Percentiles rank a stretch among this genome's conserved stretches.
phyloP scores from a whole-genome alignment of 2,113 vertebrate species.

The Hucho hucho region DNA sequence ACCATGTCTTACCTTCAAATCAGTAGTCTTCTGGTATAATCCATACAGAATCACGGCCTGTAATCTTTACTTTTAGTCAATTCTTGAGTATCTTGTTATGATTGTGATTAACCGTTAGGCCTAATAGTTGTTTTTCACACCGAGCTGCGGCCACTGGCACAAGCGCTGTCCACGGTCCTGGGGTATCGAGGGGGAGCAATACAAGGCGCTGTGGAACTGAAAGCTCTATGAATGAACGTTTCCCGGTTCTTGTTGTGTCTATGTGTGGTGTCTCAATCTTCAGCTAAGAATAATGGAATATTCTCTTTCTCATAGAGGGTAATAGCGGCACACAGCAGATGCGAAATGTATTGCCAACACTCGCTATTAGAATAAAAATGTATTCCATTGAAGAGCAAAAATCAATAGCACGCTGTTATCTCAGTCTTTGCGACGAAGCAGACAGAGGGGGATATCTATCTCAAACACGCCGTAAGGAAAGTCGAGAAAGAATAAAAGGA shows the following conservation, averaged over 20 bases:
- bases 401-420: constrained; percentile 19
- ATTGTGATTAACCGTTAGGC: constrained; percentile 16
- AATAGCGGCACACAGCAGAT: constrained; percentile 19
- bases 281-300: constrained; percentile 22
- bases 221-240: neutral
- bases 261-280: constrained; percentile 4
- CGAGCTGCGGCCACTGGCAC: neutral
- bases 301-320: constrained; percentile 25
- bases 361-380: constrained; percentile 39
- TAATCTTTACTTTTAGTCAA: constrained; percentile 26
- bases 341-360: constrained; percentile 25
- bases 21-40: constrained; percentile 35
- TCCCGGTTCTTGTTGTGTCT: no score
- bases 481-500: neutral
- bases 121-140: constrained; percentile 20
- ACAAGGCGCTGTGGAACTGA: neutral
- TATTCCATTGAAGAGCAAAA: constrained; percentile 62
- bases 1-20: constrained; percentile 50
- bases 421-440: neutral
- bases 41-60: constrained; percentile 52
- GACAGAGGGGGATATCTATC: neutral
- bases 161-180: constrained; percentile 40
- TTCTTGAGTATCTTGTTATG: no score
- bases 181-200: constrained; percentile 11
- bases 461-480: neutral